phyloP scores from a whole-genome alignment of 2,888 invertebrate species.

The Teleogryllus oceanicus region DNA sequence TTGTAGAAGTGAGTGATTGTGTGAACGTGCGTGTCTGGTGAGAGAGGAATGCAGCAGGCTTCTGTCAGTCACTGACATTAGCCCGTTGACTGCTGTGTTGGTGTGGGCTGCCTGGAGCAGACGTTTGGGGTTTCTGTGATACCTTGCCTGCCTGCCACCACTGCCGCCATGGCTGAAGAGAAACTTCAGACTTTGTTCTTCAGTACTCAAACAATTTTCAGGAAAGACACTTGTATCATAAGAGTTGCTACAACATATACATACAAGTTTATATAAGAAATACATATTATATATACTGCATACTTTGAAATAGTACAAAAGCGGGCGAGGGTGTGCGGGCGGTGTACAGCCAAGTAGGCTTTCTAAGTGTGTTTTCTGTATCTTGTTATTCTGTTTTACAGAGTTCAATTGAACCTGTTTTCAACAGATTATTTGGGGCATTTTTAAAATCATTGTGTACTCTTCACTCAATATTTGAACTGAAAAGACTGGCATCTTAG shows the following conservation, averaged over 20 bases:
- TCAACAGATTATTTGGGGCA: conserved; percentile 12
- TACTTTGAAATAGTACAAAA: conserved; percentile 38
- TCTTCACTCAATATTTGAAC: conserved; percentile 7
- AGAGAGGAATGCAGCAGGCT: neutral
- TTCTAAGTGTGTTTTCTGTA: conserved; percentile 24
- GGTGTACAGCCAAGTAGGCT: conserved; percentile 28
- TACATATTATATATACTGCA: conserved; percentile 33
- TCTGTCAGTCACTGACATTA: neutral
- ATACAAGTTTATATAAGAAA: conserved; percentile 36
- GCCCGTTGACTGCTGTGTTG: neutral
- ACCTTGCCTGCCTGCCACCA: conserved; percentile 19
- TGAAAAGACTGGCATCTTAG: conserved; percentile 20
- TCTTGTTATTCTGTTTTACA: conserved; percentile 24
- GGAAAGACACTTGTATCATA: conserved; percentile 35
- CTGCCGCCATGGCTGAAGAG: conserved; percentile 19
- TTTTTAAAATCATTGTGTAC: neutral
- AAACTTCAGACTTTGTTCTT: neutral
- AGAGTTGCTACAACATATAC: conserved; percentile 33
- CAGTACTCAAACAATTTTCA: conserved; percentile 21
- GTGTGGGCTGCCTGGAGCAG: conserved; percentile 21
- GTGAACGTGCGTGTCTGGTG: neutral
- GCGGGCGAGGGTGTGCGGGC: neutral
- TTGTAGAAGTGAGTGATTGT: conserved; percentile 22
- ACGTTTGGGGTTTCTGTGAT: neutral
- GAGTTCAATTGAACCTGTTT: conserved; percentile 23